Base-by-base conservation (phyloP, 2,888 invertebrate species). In the Parascotia fuliginaria region DNA sequence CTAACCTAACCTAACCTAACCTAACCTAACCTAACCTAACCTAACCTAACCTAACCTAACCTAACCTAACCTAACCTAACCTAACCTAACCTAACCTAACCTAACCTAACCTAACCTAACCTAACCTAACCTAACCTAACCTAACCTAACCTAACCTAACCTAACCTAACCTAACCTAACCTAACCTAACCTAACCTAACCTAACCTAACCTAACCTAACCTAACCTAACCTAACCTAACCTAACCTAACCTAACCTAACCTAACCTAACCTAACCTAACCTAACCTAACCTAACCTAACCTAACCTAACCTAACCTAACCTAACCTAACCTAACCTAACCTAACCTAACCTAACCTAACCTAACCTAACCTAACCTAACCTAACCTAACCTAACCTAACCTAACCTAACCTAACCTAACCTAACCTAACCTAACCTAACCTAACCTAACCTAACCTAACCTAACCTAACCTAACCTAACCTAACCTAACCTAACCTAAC, bases 281-380 rank as follows among this genome's bases (percentile, higher is more conserved):
- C 43, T 43, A 43, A 43, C 43, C 43, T 43, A 43, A 43, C 43
- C 43, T 43, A 43, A 43, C 43, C 43, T 43, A 43, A 43, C 44
- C 44, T 36, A 44, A 44, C 36, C 44, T 37, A 44, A 36, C 44
- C 36, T 44, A 37, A 37, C 44, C 44, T 37, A 37, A 44, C 37
- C 36, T 36, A 37, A 44, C 44, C 44, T 44, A 37, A 36, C 36
- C 44, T 44, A 37, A 37, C 44, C 44, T 44, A 36, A 37, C 36
- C 37, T 36, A 44, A 44, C 44, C 44, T 44, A 44, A 44, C 44
- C 44, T 44, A 44, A 44, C 44, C 44, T 44, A 44, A 44, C 44
- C 44, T 44, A 44, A 44, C 44, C 44, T 44, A 44, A 44, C 44
- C 44, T 44, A 44, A 44, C 44, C 44, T 44, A 44, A 44, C 44